Base-by-base conservation (phyloP, 2,888 invertebrate species). In the Deroplatys truncata region DNA sequence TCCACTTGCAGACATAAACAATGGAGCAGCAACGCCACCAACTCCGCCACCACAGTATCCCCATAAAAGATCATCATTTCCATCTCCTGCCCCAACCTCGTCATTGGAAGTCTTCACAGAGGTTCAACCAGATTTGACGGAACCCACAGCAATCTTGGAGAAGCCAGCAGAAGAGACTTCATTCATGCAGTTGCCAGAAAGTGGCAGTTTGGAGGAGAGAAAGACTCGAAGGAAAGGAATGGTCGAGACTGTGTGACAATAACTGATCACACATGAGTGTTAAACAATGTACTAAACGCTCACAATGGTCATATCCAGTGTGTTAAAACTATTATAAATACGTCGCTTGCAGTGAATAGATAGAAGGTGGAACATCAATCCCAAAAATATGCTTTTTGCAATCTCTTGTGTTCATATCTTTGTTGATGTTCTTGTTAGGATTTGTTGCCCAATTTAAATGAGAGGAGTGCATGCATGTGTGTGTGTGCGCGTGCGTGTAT, bases 171-270 rank as follows among this genome's bases (percentile, higher is more conserved):
- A 90, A 85, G 90, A 90, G 72, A 90, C 90, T 0, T 90, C 90
- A 10, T 90, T 90, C 28, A 90, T 89, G 25, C 89, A 90, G 86
- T 82, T 88, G 56, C 88, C 89, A 25, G 88, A 88, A 9, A 82
- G 43, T 84, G 43, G 56, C 20, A 82, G 20, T 20, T 56, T 29
- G 20, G 88, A 89, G 56, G 88, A 89, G 16, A 89, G 43, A 49
- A 87, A 84, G 56, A 31, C 89, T 35, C 87, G 89, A 9, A 89
- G 90, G 25, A 90, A 88, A 84, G 90, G 90, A 49, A 89, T 89
- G 89, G 90, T 90, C 10, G 90, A 90, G 49, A 90, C 90, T 1
- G 90, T 90, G 86, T 90, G 89, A 90, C 56, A 84, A 49, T 87
- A 85, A n/a, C n/a, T 25, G 49, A 15, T 49, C 56, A 72, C 20